These are phyloP conservation scores for Mobula hypostoma DNA, from an alignment of 2,113 vertebrate genomes.

Conservation along the genomic window DNA sequence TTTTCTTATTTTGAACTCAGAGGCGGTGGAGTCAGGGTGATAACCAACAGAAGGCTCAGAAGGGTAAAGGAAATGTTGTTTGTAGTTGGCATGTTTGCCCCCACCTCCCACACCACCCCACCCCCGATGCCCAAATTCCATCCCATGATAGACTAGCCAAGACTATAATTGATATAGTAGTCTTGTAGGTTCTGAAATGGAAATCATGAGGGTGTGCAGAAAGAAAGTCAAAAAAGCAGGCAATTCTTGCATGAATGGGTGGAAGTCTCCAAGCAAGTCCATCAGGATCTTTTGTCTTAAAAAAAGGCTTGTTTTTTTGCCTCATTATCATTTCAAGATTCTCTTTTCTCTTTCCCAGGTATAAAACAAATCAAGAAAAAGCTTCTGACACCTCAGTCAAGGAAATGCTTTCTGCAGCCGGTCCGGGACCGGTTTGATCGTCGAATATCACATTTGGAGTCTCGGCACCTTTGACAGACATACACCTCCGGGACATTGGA, in stretches of 20 bases:
- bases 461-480: slow-evolving; percentile 89
- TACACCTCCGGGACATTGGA: slow-evolving; percentile 93
- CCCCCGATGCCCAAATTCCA: background rate
- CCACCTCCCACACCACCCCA: background rate
- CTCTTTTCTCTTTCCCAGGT: background rate
- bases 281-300: slow-evolving; percentile 18
- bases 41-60: background rate
- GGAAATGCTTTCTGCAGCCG: slow-evolving; percentile 79
- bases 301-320: background rate
- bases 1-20: background rate
- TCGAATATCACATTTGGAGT: slow-evolving; percentile 80
- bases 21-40: background rate
- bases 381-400: slow-evolving; percentile 67
- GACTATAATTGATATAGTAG: background rate
- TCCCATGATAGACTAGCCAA: background rate
- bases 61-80: background rate
- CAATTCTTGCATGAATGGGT: background rate
- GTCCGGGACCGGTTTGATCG: slow-evolving; percentile 86
- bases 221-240: background rate
- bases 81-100: background rate
- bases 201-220: background rate
- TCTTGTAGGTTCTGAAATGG: background rate
- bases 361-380: slow-evolving; percentile 26
- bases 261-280: background rate
- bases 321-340: background rate